Percentiles rank a stretch among this genome's conserved stretches.
Conservation (phyloP, 2,113 vertebrate genomes). For the Brachypteracias leptosomus region DNA sequence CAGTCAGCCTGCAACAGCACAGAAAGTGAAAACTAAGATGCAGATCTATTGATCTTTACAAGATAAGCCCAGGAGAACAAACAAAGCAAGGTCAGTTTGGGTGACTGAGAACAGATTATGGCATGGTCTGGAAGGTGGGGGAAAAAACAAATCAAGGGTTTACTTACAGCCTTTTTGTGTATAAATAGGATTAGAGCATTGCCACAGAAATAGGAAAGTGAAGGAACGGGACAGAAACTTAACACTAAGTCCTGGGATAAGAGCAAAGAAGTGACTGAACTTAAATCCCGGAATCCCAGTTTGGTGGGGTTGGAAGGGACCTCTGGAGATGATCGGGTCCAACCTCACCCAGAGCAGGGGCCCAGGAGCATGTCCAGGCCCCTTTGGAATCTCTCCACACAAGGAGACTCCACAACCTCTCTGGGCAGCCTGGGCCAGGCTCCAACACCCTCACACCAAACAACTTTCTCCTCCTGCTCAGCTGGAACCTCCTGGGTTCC, state of each 20-base stretch:
- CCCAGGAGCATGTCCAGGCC: neutral
- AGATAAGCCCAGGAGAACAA: neutral
- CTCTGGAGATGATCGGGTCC: neutral
- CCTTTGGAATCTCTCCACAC: neutral
- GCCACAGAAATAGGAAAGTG: neutral
- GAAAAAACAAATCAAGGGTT: neutral
- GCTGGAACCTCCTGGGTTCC: neutral
- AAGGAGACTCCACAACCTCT: neutral
- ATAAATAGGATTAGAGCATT: neutral
- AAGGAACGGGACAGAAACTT: neutral
- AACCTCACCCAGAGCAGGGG: neutral
- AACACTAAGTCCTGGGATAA: accelerated
- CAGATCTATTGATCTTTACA: neutral
- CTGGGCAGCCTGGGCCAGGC: neutral
- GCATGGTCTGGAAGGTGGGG: neutral
- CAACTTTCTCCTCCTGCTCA: neutral
- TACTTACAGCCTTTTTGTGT: neutral
- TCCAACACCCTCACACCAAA: neutral
- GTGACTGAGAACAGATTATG: neutral
- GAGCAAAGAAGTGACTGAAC: neutral
- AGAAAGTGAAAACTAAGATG: neutral
- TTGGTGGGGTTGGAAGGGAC: neutral
- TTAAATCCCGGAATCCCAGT: neutral
- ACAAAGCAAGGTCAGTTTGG: neutral
- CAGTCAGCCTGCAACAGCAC: neutral